Conservation (phyloP, 2,888 invertebrate species). For the Ennomos erosarius region DNA sequence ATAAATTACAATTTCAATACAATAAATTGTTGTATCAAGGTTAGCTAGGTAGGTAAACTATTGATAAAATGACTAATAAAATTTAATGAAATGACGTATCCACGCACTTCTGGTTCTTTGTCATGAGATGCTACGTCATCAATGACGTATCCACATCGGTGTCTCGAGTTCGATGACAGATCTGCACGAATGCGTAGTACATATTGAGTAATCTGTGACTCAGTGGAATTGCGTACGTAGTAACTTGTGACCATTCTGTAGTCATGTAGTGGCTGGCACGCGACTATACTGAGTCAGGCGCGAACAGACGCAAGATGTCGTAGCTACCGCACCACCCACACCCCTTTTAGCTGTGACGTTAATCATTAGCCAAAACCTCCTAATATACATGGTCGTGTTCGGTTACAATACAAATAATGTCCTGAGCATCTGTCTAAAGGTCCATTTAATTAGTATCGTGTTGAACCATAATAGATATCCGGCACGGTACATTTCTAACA, state of each 20-base stretch:
- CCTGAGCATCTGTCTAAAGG: constrained; percentile 14
- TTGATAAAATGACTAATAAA: background rate
- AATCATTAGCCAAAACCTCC: constrained; percentile 24
- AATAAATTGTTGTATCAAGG: no score
- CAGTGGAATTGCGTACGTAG: background rate
- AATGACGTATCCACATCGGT: constrained; percentile 46
- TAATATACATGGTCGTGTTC: constrained; percentile 11
- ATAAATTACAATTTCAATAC: background rate
- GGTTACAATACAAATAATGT: constrained; percentile 31
- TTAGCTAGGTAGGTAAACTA: background rate
- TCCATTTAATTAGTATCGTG: constrained; percentile 27
- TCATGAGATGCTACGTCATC: constrained; percentile 43
- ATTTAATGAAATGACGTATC: constrained; percentile 25
- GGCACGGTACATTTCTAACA: constrained; percentile 7
- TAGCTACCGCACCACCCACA: constrained; percentile 34
- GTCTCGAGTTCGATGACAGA: constrained; percentile 45
- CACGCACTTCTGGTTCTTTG: constrained; percentile 42
- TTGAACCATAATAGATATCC: constrained; percentile 21
- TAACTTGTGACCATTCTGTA: constrained; percentile 8
- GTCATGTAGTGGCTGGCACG: constrained; percentile 40
- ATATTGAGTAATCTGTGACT: constrained; percentile 12
- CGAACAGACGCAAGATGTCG: constrained; percentile 34
- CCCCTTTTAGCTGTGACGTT: constrained; percentile 33
- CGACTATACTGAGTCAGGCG: constrained; percentile 48
- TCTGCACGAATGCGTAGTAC: background rate